Evolutionary conservation across 2,113 vertebrate species (phyloP).

Genomic region (Zosterops lateralis): DNA sequence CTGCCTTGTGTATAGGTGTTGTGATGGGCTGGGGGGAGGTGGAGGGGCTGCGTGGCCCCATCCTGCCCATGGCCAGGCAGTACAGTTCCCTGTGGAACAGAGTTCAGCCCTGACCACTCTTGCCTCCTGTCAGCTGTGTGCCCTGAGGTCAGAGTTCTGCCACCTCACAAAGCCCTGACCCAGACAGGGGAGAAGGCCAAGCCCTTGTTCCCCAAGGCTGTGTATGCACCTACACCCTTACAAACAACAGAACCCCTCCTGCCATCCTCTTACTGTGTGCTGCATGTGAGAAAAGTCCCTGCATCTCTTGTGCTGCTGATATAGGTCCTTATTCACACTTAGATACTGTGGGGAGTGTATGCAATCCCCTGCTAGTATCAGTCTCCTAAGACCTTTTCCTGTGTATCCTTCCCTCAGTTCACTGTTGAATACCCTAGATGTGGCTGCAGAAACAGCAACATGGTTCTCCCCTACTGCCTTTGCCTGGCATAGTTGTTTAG

Average conservation of each 20-base stretch:
- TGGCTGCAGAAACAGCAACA: neutral
- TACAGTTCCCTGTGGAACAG: neutral
- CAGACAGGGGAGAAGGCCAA: neutral
- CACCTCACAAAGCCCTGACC: neutral
- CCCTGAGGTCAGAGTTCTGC: neutral
- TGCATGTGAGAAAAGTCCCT: neutral
- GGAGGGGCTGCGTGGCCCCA: neutral
- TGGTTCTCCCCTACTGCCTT: neutral
- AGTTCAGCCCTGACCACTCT: neutral
- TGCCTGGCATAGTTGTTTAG: neutral
- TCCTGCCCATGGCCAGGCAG: accelerated
- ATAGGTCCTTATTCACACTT: neutral
- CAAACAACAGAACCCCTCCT: neutral
- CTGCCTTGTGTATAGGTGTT: neutral
- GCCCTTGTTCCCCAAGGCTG: neutral
- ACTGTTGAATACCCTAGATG: neutral
- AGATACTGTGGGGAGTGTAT: accelerated
- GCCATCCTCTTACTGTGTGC: accelerated
- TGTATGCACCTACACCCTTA: neutral
- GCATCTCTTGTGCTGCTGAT: neutral
- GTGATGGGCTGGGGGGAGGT: neutral
- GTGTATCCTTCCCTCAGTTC: neutral
- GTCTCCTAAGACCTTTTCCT: neutral
- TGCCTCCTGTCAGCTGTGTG: neutral
- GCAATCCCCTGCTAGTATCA: neutral